Evolutionary conservation across 2,113 vertebrate species (phyloP).

Genomic region (Rhadina sibilatrix): DNA sequence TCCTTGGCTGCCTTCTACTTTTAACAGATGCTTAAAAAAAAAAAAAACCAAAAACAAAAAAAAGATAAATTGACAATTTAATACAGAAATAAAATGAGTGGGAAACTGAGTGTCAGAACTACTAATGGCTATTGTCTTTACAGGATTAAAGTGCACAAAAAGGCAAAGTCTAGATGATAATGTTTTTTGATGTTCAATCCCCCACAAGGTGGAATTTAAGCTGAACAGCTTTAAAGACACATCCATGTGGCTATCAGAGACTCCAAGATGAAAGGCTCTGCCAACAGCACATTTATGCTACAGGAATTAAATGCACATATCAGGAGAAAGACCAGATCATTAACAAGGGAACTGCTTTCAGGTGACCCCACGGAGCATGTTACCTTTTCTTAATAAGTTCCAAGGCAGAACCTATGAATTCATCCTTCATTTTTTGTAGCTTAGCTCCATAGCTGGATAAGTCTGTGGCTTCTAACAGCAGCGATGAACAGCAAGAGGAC

Average conservation of each 20-base stretch:
- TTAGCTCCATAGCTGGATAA: slow-evolving; percentile 87
- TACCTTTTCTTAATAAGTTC: slow-evolving; percentile 94
- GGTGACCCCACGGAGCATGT: slow-evolving; percentile 20
- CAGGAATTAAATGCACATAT: not conserved
- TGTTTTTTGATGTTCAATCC: not conserved
- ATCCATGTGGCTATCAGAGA: not conserved
- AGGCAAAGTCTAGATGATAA: slow-evolving; percentile 16
- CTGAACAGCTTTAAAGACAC: not conserved
- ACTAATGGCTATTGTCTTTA: not conserved
- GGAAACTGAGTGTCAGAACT: not conserved
- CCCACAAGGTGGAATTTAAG: not conserved
- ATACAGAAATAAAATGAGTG: not conserved
- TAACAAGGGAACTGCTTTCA: slow-evolving; percentile 17
- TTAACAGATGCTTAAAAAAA: not conserved
- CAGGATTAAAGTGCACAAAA: not conserved
- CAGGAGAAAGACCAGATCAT: not conserved
- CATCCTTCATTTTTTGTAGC: slow-evolving; percentile 89
- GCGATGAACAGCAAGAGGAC: slow-evolving; percentile 86
- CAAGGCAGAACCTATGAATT: slow-evolving; percentile 85
- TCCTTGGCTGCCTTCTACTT: not conserved
- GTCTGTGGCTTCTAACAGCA: slow-evolving; percentile 85
- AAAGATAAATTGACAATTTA: not conserved
- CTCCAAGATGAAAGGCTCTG: not conserved
- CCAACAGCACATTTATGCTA: not conserved
- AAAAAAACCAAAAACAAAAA: not conserved